phyloP scores from a whole-genome alignment of 2,113 vertebrate genomes.

The Psophia crepitans region DNA sequence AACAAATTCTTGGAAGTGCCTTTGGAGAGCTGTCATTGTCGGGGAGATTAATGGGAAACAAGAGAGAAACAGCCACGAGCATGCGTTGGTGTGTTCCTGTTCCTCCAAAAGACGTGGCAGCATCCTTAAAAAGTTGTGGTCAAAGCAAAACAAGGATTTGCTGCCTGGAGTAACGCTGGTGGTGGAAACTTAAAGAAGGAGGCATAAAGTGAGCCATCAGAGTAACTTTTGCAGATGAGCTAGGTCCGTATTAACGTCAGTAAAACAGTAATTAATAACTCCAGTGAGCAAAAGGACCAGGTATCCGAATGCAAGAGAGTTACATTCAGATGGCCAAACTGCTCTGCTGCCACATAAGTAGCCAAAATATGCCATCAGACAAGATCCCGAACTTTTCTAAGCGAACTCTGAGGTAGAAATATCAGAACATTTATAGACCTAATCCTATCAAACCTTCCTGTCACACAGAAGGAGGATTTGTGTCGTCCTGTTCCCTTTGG shows the following conservation, averaged over 20 bases:
- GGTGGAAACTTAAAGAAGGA: not conserved
- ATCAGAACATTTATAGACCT: not conserved
- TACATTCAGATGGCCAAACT: not conserved
- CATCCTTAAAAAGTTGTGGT: not conserved
- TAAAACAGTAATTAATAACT: not conserved
- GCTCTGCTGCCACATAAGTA: not conserved
- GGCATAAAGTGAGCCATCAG: not conserved
- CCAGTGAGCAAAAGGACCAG: not conserved
- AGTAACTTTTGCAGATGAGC: not conserved
- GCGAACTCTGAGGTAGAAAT: not conserved
- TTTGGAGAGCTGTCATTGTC: not conserved
- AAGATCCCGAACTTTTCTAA: not conserved
- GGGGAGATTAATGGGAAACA: not conserved
- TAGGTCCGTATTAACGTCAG: not conserved
- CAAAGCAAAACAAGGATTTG: not conserved
- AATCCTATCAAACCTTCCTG: not conserved
- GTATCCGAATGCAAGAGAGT: rapidly evolving
- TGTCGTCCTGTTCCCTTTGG: not conserved
- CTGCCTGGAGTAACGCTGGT: not conserved
- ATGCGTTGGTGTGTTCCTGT: not conserved
- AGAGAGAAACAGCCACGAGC: not conserved
- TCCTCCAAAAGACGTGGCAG: not conserved
- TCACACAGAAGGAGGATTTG: not conserved
- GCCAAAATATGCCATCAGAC: not conserved
- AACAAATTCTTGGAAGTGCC: not conserved